Conservation (phyloP, 2,888 invertebrate species). For the Dione vanillae region DNA sequence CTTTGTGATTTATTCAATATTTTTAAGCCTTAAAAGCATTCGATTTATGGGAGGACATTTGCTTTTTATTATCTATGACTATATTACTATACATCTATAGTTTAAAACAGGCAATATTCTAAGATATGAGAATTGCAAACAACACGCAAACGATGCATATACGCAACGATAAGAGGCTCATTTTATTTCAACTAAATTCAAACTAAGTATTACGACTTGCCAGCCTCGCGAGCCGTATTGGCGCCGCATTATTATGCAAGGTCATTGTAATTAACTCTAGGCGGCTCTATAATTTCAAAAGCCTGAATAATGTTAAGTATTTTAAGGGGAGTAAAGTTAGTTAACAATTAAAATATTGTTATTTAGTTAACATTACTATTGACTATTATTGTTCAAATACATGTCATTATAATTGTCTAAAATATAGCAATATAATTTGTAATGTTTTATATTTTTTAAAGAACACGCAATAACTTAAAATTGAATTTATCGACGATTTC, state of each 20-base stretch:
- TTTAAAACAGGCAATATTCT: conserved; percentile 2
- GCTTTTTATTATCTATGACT: neutral
- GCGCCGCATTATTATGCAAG: conserved; percentile 63
- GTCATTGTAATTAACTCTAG: conserved; percentile 59
- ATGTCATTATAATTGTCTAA: no score
- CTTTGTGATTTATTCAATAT: neutral
- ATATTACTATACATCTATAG: neutral
- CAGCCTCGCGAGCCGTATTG: conserved; percentile 49
- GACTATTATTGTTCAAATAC: neutral
- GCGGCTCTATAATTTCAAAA: conserved; percentile 56
- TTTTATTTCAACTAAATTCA: conserved; percentile 36
- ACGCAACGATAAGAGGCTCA: conserved; percentile 23
- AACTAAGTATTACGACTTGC: conserved; percentile 36
- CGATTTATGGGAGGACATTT: neutral
- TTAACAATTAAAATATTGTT: neutral
- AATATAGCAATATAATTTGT: no score
- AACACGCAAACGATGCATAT: conserved; percentile 24
- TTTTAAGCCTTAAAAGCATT: neutral
- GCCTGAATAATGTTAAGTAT: conserved; percentile 52
- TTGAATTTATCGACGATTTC: conserved; percentile 55
- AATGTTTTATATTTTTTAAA: no score
- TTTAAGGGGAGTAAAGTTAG: conserved; percentile 37
- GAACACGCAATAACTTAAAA: conserved; percentile 7
- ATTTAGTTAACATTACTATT: neutral
- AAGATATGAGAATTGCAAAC: conserved; percentile 2